Percentiles rank a stretch among this genome's conserved stretches.
phyloP scores from a whole-genome alignment of 2,113 vertebrate species.

The Probosciger aterrimus region DNA sequence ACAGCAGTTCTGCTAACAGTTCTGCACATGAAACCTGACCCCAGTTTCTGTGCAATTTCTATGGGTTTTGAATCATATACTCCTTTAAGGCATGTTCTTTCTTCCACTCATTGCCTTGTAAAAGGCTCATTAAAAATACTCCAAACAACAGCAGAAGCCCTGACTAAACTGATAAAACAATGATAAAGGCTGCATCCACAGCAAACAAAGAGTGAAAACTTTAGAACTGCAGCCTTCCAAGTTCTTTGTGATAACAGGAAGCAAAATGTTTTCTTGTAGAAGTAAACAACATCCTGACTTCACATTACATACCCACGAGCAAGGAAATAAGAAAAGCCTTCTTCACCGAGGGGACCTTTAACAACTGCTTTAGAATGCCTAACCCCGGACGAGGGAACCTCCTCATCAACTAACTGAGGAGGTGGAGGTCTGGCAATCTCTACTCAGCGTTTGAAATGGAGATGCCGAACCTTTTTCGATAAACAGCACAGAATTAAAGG shows the following conservation, averaged over 20 bases:
- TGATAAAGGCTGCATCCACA: not conserved
- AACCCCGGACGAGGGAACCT: not conserved
- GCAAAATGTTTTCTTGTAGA: not conserved
- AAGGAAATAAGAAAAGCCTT: not conserved
- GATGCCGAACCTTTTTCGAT: not conserved
- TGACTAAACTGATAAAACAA: not conserved
- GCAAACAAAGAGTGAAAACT: constrained; percentile 25
- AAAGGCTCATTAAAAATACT: not conserved
- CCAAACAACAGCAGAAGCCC: not conserved
- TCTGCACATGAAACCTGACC: not conserved
- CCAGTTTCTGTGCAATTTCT: not conserved
- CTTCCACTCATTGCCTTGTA: not conserved
- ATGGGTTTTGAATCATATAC: not conserved
- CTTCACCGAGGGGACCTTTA: not conserved
- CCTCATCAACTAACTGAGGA: not conserved
- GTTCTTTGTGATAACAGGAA: constrained; percentile 13
- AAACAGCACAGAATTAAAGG: not conserved
- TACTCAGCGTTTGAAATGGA: not conserved
- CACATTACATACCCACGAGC: not conserved
- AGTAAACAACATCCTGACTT: constrained; percentile 1
- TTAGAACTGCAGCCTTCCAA: not conserved
- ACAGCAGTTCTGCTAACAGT: not conserved
- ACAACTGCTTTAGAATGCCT: not conserved
- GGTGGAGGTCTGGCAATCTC: not conserved
- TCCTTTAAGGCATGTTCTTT: constrained; percentile 6